These are phyloP conservation scores for Tenebrio molitor DNA, from an alignment of 1,140 invertebrate genomes.

Conservation along the genomic window DNA sequence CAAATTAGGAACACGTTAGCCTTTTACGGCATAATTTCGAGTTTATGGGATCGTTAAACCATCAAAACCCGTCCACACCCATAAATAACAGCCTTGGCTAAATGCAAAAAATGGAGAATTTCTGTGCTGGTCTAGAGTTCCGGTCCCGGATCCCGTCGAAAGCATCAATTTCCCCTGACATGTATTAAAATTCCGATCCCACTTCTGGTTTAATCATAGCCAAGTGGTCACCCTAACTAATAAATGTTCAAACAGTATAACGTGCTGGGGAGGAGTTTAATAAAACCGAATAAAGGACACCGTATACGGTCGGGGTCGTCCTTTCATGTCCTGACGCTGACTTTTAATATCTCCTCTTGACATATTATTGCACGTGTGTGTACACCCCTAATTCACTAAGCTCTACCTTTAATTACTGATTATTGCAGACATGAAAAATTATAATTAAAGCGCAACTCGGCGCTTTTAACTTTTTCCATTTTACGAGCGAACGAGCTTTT, in stretches of 20 bases:
- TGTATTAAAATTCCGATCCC: conserved; percentile 63
- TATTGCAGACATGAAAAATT: conserved; percentile 27
- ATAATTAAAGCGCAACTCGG: not conserved
- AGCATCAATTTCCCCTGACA: conserved; percentile 62
- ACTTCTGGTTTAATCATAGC: conserved; percentile 60
- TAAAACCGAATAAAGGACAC: conserved; percentile 47
- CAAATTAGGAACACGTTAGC: conserved; percentile 8
- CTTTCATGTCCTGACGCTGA: conserved; percentile 53
- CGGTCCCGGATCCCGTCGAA: conserved; percentile 29
- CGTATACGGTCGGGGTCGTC: conserved; percentile 33
- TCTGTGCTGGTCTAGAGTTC: conserved; percentile 8
- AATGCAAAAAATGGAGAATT: conserved; percentile 22
- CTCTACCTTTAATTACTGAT: conserved; percentile 52
- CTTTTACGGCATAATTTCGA: conserved; percentile 1
- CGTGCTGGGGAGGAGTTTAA: conserved; percentile 57
- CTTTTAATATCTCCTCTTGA: conserved; percentile 55
- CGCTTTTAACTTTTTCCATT: not conserved
- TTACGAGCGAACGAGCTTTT: not conserved
- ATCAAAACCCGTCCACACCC: conserved; percentile 4
- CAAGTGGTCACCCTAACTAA: conserved; percentile 63
- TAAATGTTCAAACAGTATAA: conserved; percentile 64
- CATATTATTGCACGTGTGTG: conserved; percentile 37
- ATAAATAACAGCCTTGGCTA: conserved; percentile 9
- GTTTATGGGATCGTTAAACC: conserved; percentile 9
- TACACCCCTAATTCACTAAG: not conserved